Conservation (phyloP, 2,888 invertebrate genomes). For the Nomada flava region DNA sequence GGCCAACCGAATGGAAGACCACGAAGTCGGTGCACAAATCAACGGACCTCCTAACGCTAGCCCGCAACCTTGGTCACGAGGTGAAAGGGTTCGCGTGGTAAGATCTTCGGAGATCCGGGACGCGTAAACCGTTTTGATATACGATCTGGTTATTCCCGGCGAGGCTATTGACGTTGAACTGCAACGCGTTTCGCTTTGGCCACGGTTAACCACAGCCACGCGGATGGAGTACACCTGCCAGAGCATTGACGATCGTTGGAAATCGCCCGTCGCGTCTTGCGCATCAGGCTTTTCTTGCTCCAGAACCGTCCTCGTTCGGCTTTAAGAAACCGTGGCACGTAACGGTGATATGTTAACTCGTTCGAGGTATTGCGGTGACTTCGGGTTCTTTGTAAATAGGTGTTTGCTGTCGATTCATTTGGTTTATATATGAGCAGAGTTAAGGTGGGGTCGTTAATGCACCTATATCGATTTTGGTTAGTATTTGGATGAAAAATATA, state of each 20-base stretch:
- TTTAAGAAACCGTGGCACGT: neutral
- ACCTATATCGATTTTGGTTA: no score
- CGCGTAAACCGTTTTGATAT: conserved; percentile 68
- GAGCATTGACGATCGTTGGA: conserved; percentile 17
- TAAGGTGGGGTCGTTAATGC: no score
- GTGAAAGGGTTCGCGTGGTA: conserved; percentile 65
- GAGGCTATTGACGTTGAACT: conserved; percentile 56
- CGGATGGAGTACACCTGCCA: conserved; percentile 39
- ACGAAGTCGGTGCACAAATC: conserved; percentile 57
- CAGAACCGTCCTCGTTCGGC: neutral
- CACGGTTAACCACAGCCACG: conserved; percentile 11
- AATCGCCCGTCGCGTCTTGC: conserved; percentile 19
- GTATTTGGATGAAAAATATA: no score
- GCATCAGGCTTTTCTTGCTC: neutral
- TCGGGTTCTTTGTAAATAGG: neutral
- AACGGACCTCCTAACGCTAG: conserved; percentile 39
- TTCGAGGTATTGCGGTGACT: neutral
- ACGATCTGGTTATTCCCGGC: conserved; percentile 65
- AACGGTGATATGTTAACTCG: conserved; percentile 6
- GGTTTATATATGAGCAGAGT: no score
- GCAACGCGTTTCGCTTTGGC: conserved; percentile 12
- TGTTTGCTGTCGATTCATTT: neutral
- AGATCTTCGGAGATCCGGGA: conserved; percentile 63
- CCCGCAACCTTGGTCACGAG: conserved; percentile 62
- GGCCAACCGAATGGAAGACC: conserved; percentile 53